Base-by-base conservation (phyloP, 2,888 invertebrate species). In the Eustalomyia histrio region DNA sequence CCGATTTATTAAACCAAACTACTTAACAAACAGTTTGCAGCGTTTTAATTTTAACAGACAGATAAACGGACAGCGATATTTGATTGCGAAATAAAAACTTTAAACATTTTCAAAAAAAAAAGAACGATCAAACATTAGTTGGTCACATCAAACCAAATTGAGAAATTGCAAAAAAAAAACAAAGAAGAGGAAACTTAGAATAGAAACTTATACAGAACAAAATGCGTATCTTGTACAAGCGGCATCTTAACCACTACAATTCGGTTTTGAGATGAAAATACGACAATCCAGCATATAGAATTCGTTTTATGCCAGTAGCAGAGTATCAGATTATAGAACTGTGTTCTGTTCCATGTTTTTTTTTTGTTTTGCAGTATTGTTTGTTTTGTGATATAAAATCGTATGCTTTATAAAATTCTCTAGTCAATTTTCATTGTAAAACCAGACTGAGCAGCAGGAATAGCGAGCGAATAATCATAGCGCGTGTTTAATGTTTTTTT, bases 351-450 rank as follows among this genome's bases (percentile, higher is more conserved):
- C 7, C n/a, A 14, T 47, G 6, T 47, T 47, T 43, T 12, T 14
- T 1, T 1, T 14, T n/a, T n/a, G n/a, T n/a, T n/a, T n/a, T n/a
- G n/a, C n/a, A 33, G 21, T 60, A 24, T 50, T 76, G 58, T 60
- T 65, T 53, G 52, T 65, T 24, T 65, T 60, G 52, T 67, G 69
- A 74, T 81, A 81, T 81, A 81, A 81, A 81, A 72, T 75, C 74
- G 35, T 74, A 35, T 68, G 81, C 52, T 71, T 61, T 17, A 53
- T 65, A 71, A 71, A 65, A 71, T 75, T 61, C 71, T 75, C 57
- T 55, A 65, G 71, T 81, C 81, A 81, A 81, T 74, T 73, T 61
- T 68, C 61, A 73, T 73, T 71, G 74, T 75, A 78, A 78, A 72
- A 71, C 75, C 71, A 75, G 57, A 81, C 74, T 71, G 78, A 67